Conservation (phyloP, 1,140 invertebrate species). For the Drosophila azteca region DNA sequence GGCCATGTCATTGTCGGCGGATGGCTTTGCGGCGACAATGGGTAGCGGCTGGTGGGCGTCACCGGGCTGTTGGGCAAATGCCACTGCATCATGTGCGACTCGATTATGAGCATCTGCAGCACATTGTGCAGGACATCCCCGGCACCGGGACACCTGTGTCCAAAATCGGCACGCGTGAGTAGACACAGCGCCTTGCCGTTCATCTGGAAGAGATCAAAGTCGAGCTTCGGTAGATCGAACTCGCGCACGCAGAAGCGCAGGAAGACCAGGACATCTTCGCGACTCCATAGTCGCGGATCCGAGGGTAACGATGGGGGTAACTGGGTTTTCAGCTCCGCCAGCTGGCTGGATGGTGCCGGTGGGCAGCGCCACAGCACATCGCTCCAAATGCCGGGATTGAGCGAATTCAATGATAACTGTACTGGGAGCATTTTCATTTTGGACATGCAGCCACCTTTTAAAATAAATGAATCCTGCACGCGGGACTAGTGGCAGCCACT, state of each 20-base stretch:
- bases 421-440: constrained; percentile 88
- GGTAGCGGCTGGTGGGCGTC: constrained; percentile 91
- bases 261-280: constrained; percentile 95
- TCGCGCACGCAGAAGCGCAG: constrained; percentile 96
- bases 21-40: constrained; percentile 91
- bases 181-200: constrained; percentile 98
- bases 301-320: constrained; percentile 91
- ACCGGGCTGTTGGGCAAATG: constrained; percentile 92
- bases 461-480: constrained; percentile 11
- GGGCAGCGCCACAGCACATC: constrained; percentile 93
- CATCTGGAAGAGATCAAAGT: constrained; percentile 98
- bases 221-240: constrained; percentile 95
- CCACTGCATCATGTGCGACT: constrained; percentile 89
- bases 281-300: constrained; percentile 94
- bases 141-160: constrained; percentile 94
- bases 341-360: constrained; percentile 87
- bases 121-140: constrained; percentile 97
- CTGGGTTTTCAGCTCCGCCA: constrained; percentile 94
- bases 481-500: constrained; percentile 50
- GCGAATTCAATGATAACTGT: constrained; percentile 86
- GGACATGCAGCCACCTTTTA: constrained; percentile 63
- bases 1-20: constrained; percentile 91
- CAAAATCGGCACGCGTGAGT: constrained; percentile 94
- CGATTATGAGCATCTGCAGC: constrained; percentile 93
- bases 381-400: constrained; percentile 87